Base-by-base conservation (phyloP, 2,888 invertebrate species). In the Pandemis corylana region DNA sequence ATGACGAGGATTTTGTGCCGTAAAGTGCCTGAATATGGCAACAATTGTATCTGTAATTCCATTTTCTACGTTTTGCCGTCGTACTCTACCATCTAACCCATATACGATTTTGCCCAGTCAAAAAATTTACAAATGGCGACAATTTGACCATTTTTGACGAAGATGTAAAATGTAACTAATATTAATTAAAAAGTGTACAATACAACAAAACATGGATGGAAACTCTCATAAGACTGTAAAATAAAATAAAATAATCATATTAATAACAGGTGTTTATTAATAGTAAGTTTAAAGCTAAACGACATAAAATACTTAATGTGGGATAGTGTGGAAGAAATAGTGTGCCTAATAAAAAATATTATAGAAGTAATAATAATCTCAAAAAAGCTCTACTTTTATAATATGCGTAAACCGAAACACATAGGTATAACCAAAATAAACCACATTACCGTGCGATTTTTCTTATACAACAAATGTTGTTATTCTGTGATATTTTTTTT, bases 261-360 rank as follows among this genome's bases (percentile, higher is more conserved):
- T 15, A 20, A 49, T 72, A 72, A 72, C 67, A 67, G 61, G 44
- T 62, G 67, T 72, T 61, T 72, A 59, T 59, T 59, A 72, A 62
- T 67, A 59, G 66, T 66, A 72, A 42, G 49, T 10, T 72, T 72
- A 72, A 72, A 72, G 72, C 72, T 72, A 72, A 46, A 49, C 44
- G 71, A 72, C 72, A 51, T 51, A 51, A 67, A 67, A 72, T 66
- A 71, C 71, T 72, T 72, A 46, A 49, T 41, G 51, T 7, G 51
- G 67, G 51, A 49, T 72, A 62, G 62, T 42, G 28, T 62, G 62
- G 7, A 1, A 41, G 42, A 53, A 67, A 67, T 20, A 67, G 13
- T 20, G n/a, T 20, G 20, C 15, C 13, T 0, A 62, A 9, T 41
- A 41, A 12, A 36, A 59, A 59, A 28, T 2, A 59, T 12, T 20